phyloP scores from a whole-genome alignment of 1,140 invertebrate species.

The Papilio polyxenes region DNA sequence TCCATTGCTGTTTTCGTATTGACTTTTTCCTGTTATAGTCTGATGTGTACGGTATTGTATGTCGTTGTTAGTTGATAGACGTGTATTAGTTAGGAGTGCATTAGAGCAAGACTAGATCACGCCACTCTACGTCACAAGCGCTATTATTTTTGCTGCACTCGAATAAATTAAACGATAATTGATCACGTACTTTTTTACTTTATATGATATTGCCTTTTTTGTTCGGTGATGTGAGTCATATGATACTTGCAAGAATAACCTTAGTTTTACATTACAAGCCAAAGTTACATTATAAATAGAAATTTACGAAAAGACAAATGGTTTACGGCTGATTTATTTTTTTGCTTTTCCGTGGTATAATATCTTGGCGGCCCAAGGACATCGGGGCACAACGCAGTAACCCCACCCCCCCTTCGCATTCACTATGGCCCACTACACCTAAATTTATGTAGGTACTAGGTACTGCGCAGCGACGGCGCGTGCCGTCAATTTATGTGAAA shows the following conservation, averaged over 20 bases:
- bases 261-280: background rate
- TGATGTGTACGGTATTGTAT: conserved; percentile 1
- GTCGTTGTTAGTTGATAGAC: background rate
- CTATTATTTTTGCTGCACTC: conserved; percentile 22
- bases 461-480: too few species aligned
- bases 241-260: background rate
- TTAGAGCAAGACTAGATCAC: conserved; percentile 41
- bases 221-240: background rate
- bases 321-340: too few species aligned
- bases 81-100: conserved; percentile 16
- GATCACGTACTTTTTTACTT: background rate
- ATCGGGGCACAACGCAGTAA: too few species aligned
- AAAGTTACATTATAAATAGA: background rate
- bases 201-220: background rate
- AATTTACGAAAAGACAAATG: background rate
- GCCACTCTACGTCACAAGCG: conserved; percentile 44
- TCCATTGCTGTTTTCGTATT: background rate
- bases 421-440: too few species aligned
- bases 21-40: background rate
- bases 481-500: too few species aligned
- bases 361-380: too few species aligned
- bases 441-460: too few species aligned
- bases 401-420: too few species aligned
- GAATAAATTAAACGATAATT: conserved; percentile 20
- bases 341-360: too few species aligned